Evolutionary conservation across 2,888 invertebrate species (phyloP).

Genomic region (Entomobrya multifasciata): DNA sequence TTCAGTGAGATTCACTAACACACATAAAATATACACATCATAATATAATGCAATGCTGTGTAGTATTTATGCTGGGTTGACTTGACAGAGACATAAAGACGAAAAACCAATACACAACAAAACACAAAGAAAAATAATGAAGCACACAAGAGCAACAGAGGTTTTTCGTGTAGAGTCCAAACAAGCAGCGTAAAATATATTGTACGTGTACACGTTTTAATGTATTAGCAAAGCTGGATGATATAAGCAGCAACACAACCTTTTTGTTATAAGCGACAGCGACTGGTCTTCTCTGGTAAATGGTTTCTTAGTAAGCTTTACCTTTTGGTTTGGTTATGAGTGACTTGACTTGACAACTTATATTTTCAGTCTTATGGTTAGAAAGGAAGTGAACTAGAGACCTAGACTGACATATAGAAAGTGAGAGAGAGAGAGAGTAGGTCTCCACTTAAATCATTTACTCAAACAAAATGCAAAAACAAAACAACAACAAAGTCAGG

Average conservation of each 20-base stretch:
- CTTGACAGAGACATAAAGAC: slow-evolving; percentile 42
- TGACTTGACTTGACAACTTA: too few relatives aligned
- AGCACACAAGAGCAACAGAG: slow-evolving; percentile 48
- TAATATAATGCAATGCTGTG: slow-evolving; percentile 4
- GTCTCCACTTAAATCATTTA: too few relatives aligned
- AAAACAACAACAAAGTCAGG: too few relatives aligned
- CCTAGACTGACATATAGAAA: too few relatives aligned
- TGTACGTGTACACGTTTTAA: neutral
- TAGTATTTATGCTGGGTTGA: neutral
- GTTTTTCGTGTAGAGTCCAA: slow-evolving; percentile 11
- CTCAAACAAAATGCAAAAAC: too few relatives aligned
- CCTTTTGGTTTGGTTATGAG: too few relatives aligned
- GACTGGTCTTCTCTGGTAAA: too few relatives aligned
- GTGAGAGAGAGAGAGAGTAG: too few relatives aligned
- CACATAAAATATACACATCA: neutral
- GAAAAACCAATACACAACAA: slow-evolving; percentile 56
- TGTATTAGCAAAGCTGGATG: too few relatives aligned
- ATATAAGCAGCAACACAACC: neutral
- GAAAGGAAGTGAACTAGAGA: too few relatives aligned
- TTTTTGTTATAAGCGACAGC: neutral
- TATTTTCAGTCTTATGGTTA: too few relatives aligned
- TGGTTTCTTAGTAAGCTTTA: too few relatives aligned
- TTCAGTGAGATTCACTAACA: neutral
- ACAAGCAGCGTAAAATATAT: neutral
- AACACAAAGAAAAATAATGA: slow-evolving; percentile 69